Percentiles rank a stretch among this genome's conserved stretches.
Evolutionary conservation across 2,113 vertebrate species (phyloP).

Genomic region (Rhinoptilus africanus): DNA sequence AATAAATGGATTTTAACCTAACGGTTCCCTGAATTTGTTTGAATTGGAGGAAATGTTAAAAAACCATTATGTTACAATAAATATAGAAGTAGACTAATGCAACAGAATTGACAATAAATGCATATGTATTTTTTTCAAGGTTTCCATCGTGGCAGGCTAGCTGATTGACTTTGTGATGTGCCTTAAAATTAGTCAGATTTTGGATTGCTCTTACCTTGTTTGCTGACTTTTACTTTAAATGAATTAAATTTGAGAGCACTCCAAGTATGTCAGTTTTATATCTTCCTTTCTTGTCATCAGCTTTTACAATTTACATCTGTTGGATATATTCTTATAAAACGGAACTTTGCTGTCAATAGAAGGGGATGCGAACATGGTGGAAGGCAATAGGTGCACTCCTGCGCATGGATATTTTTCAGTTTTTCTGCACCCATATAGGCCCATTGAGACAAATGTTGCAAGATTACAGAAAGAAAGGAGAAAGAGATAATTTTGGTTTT

Average conservation of each 20-base stretch:
- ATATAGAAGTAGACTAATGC: neutral
- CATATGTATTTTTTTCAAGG: neutral
- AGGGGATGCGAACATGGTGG: neutral
- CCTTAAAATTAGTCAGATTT: neutral
- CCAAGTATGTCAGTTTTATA: neutral
- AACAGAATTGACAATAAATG: neutral
- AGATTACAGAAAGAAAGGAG: neutral
- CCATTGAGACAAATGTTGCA: neutral
- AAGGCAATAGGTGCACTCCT: neutral
- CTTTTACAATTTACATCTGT: neutral
- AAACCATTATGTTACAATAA: neutral
- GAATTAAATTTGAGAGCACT: neutral
- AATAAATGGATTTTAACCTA: neutral
- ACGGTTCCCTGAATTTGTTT: neutral
- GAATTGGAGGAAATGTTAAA: neutral
- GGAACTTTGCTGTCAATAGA: neutral
- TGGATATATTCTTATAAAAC: neutral
- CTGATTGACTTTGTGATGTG: neutral
- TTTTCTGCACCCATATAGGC: neutral
- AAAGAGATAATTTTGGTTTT: neutral
- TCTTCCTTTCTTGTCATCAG: neutral
- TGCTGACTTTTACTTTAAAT: neutral
- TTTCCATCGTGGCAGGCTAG: neutral
- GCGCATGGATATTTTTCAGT: neutral
- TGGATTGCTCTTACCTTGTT: slow-evolving; percentile 4